Evolutionary conservation across 2,113 vertebrate genomes (phyloP), one percentile per base, ranked within the genome.

Genomic region (Charadrius vociferus): DNA sequence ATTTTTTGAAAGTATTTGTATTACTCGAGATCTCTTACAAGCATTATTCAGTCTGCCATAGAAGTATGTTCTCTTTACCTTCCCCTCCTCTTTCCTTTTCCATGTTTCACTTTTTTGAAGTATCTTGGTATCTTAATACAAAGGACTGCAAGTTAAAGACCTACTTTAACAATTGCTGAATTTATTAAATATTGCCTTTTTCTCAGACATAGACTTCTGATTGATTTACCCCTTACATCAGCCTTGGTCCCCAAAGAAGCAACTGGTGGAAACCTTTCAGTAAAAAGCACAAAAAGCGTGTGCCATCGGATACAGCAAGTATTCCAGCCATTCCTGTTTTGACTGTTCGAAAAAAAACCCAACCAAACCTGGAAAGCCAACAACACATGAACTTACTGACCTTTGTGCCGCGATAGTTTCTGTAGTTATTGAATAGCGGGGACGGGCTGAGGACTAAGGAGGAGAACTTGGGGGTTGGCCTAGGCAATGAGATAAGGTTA

Each of bases 391-490:
- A 70, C 53, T 85, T 84, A 27, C 0, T 83, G 80, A 93, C 85
- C 91, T 97, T 86, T 87, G 90, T 94, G 87, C 90, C 18, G 16
- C 1, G n/a, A 81, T 68, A 81, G 43, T 41, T 66, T 93, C 92
- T 94, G 92, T 75, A 83, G 84, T 78, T 86, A 50, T 32, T 88
- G 88, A 94, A 93, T 47, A 74, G 58, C 2, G 68, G 81, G 63
- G 56, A 53, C 82, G 92, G 96, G 81, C 87, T 72, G 58, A 55
- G 74, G 36, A 43, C 43, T 67, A 12, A 71, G 43, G 41, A 86
- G 34, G 30, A 91, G 70, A 49, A 67, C 83, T 29, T 87, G 66
- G 89, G 94, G 98, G 97, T 37, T 98, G 98, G 98, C 67, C 93
- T 75, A 24, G 61, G 43, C 14, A 3, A 21, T 21, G 78, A 36